phyloP scores from a whole-genome alignment of 2,797 vertebrate species.

The Lagorchestes hirsutus region DNA sequence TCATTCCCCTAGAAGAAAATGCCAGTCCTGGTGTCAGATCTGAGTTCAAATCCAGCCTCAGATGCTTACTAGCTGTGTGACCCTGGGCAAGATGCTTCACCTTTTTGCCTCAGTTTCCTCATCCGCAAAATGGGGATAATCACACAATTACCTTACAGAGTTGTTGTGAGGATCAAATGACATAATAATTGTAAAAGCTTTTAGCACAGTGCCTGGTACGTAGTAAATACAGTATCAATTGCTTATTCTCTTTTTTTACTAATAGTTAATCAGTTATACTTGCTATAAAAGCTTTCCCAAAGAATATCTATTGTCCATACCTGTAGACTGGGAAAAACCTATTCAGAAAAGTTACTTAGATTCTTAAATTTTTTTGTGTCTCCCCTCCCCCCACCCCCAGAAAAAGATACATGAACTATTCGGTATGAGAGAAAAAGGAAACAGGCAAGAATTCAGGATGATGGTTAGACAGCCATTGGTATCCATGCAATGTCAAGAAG shows the following conservation, averaged over 20 bases:
- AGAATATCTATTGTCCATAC: conserved; percentile 38
- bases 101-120: neutral
- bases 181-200: neutral
- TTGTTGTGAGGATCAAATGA: neutral
- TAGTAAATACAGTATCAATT: neutral
- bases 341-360: neutral
- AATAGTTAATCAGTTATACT: conserved; percentile 23
- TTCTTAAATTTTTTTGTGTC: neutral
- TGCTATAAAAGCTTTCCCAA: conserved; percentile 16
- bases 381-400: neutral
- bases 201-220: neutral
- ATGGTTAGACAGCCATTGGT: neutral
- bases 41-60: neutral
- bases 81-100: neutral
- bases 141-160: neutral
- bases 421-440: neutral
- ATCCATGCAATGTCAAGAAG: neutral
- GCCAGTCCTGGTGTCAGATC: neutral
- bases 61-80: neutral
- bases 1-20: neutral
- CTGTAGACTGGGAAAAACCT: conserved; percentile 29
- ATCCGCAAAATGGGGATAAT: neutral
- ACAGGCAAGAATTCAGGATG: neutral
- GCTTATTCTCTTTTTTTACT: neutral
- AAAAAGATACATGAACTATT: neutral